phyloP scores from a whole-genome alignment of 2,888 invertebrate genomes.

The Hedya salicella region DNA sequence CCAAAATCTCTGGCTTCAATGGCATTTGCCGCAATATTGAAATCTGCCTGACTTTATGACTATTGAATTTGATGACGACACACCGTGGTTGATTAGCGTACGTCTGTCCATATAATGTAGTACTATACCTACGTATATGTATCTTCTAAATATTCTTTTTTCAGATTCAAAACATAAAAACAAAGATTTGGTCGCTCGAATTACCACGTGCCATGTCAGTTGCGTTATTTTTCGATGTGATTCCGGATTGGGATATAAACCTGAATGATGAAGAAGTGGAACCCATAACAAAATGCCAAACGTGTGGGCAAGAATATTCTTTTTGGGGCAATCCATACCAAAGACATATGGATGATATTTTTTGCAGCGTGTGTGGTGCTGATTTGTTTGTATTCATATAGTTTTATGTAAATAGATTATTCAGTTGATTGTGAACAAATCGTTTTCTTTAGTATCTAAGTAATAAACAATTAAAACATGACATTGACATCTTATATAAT shows the following conservation, averaged over 20 bases:
- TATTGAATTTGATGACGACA: slow-evolving; percentile 9
- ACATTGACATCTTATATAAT: slow-evolving; percentile 16
- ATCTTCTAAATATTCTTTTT: slow-evolving; percentile 2
- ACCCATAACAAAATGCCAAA: slow-evolving; percentile 1
- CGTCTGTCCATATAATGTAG: slow-evolving; percentile 9
- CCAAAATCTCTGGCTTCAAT: not conserved
- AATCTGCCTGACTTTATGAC: not conserved
- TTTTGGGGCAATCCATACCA: slow-evolving; percentile 7
- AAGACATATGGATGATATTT: not conserved
- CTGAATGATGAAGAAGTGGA: slow-evolving; percentile 13
- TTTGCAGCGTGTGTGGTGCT: slow-evolving; percentile 16
- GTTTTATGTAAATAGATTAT: slow-evolving; percentile 10
- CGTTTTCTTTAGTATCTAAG: slow-evolving; percentile 8
- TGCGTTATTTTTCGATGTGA: slow-evolving; percentile 10
- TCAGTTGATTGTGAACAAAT: slow-evolving; percentile 7
- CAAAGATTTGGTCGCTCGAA: slow-evolving; percentile 21
- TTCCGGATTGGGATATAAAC: slow-evolving; percentile 13
- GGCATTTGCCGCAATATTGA: slow-evolving; percentile 6
- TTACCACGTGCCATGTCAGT: slow-evolving; percentile 16
- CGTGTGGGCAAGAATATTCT: slow-evolving; percentile 6
- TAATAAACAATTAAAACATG: slow-evolving; percentile 2
- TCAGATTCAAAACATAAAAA: slow-evolving; percentile 27
- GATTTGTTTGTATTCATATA: slow-evolving; percentile 20
- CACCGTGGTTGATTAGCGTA: slow-evolving; percentile 23
- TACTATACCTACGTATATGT: not conserved